Evolutionary conservation across 2,888 invertebrate species (phyloP), one percentile per base, ranked within the genome.

Genomic region (Cephus rjabovi): DNA sequence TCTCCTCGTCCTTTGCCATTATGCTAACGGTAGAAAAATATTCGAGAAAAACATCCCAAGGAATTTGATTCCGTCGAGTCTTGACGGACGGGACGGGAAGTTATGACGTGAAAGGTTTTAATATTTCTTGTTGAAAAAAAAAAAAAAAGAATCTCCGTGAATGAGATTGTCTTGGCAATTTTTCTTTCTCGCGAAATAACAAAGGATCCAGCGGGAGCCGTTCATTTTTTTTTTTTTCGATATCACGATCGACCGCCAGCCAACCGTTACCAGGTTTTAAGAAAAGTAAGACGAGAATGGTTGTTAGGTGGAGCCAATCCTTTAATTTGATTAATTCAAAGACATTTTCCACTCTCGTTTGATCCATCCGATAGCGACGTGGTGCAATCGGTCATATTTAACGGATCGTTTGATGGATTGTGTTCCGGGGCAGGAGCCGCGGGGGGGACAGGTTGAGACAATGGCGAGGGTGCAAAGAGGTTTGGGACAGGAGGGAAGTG

Each of bases 351-450:
- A 23, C 56, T 56, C 23, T 23, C 2, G 23, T 56, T 56, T 56
- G 4, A 56, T 56, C 15, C 40, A 23, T 56, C 40, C 23, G 15
- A 23, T 9, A 56, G 40, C 23, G 9, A 23, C 73, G 11, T 70
- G 37, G 77, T 76, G 83, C 84, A 74, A 85, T 84, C 82, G 79
- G 84, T 85, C 82, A 85, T 84, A 86, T 86, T 85, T 86, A 86
- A 87, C 85, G 81, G 84, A 73, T 79, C 82, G 82, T 84, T 86
- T 87, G 87, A 87, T 84, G 83, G 85, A 87, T 86, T 82, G 83
- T 81, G 12, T 56, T 56, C 23, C 69, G 12, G 37, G 37, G 35
- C 12, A 69, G 31, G 23, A n/a, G 31, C 15, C 71, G 75, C 70
- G 37, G 40, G 76, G 68, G 78, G 34, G 70, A 23, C 69, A 70